Percentiles rank a stretch among this genome's conserved stretches.
phyloP scores from a whole-genome alignment of 2,113 vertebrate genomes.

The Alethe castanea region DNA sequence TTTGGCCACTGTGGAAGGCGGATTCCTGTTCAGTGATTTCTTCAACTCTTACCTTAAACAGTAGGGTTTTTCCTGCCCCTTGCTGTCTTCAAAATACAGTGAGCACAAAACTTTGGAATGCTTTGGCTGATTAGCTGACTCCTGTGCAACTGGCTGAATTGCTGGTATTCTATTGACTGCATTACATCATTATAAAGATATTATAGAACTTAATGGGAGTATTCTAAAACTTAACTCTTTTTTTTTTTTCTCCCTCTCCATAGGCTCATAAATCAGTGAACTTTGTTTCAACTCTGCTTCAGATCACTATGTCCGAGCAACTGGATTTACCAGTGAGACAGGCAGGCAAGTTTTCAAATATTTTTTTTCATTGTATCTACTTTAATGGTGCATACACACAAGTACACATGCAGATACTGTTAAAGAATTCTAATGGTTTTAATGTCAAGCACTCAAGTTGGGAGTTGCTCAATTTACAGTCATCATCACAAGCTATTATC shows the following conservation, averaged over 20 bases:
- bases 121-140: neutral
- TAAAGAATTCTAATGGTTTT: neutral
- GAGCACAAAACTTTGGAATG: neutral
- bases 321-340: conserved; percentile 97
- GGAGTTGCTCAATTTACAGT: neutral
- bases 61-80: neutral
- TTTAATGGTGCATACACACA: neutral
- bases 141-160: neutral
- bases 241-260: neutral
- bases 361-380: neutral
- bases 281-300: conserved; percentile 95
- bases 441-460: neutral
- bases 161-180: neutral
- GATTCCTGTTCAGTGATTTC: neutral
- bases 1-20: neutral
- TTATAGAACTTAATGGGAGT: neutral
- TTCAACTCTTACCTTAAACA: neutral
- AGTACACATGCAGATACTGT: neutral
- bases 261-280: conserved; percentile 93
- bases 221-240: neutral
- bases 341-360: conserved; percentile 83
- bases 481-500: neutral
- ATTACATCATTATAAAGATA: neutral
- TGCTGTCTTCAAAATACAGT: neutral
- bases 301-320: conserved; percentile 97